Evolutionary conservation across 1,140 invertebrate genomes (phyloP).

Genomic region (Pygmarrhopalites habei): DNA sequence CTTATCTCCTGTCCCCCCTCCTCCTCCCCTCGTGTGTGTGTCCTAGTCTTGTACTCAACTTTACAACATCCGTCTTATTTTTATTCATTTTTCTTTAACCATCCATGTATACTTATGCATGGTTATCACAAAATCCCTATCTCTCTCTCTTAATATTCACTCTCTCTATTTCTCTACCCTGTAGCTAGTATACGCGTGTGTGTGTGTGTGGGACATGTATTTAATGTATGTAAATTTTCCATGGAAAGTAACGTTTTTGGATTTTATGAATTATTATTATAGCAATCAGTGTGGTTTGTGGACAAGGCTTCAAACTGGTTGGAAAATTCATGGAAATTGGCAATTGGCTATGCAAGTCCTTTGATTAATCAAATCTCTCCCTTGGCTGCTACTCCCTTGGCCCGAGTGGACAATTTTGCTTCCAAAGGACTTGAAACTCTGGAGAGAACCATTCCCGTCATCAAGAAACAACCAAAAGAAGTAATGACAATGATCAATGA

Average conservation of each 20-base stretch:
- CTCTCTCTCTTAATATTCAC: no score
- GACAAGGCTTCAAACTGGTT: constrained; percentile 4
- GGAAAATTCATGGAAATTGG: constrained; percentile 11
- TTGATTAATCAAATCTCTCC: constrained; percentile 10
- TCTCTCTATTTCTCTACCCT: not conserved
- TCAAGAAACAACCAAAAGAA: constrained; percentile 33
- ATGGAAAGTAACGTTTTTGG: not conserved
- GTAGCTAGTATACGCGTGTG: not conserved
- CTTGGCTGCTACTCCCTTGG: constrained; percentile 17
- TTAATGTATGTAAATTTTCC: not conserved
- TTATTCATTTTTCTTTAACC: not conserved
- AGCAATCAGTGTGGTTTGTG: constrained; percentile 1
- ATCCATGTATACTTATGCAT: not conserved
- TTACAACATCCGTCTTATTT: no score
- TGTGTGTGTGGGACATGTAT: not conserved
- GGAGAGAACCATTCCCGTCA: constrained; percentile 26
- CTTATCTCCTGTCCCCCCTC: not conserved
- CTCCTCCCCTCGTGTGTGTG: not conserved
- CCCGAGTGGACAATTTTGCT: constrained; percentile 29
- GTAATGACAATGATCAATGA: no score
- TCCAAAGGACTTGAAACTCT: constrained; percentile 23
- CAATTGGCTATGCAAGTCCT: not conserved
- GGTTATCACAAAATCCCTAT: no score
- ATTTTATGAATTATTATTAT: not conserved
- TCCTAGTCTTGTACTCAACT: no score